Evolutionary conservation across 2,113 vertebrate genomes (phyloP).

Genomic region (Loxodonta africana): DNA sequence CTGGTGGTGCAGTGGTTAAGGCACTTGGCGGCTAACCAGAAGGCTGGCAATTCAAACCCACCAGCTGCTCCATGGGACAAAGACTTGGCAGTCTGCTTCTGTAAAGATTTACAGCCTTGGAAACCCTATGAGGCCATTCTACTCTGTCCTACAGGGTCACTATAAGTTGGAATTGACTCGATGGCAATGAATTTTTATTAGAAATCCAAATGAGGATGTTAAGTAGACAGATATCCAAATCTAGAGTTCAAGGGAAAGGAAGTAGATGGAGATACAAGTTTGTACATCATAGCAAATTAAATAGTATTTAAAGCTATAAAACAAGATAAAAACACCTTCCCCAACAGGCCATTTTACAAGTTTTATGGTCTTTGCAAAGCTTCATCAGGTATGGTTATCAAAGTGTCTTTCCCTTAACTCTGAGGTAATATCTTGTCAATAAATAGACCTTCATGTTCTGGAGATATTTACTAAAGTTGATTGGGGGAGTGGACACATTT

Average conservation of each 20-base stretch:
- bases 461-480: slow-evolving; percentile 17
- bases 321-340: not conserved
- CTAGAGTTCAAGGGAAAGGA: not conserved
- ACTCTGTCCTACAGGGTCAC: no score
- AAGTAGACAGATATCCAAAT: slow-evolving; percentile 4
- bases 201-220: not conserved
- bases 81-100: no score
- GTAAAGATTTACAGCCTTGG: no score
- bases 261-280: not conserved
- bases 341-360: not conserved
- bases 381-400: not conserved
- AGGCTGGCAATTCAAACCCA: no score
- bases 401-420: not conserved
- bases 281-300: slow-evolving; percentile 22
- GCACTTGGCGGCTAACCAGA: no score
- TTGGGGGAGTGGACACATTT: not conserved
- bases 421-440: not conserved
- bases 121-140: no score
- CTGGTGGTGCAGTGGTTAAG: no score
- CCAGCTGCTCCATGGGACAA: no score
- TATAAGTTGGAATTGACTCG: no score
- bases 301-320: slow-evolving; percentile 22
- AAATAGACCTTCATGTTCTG: not conserved
- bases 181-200: not conserved
- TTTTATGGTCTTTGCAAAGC: slow-evolving; percentile 19